Base-by-base conservation (phyloP, 1,140 invertebrate genomes). In the Cotesia chilonis region DNA sequence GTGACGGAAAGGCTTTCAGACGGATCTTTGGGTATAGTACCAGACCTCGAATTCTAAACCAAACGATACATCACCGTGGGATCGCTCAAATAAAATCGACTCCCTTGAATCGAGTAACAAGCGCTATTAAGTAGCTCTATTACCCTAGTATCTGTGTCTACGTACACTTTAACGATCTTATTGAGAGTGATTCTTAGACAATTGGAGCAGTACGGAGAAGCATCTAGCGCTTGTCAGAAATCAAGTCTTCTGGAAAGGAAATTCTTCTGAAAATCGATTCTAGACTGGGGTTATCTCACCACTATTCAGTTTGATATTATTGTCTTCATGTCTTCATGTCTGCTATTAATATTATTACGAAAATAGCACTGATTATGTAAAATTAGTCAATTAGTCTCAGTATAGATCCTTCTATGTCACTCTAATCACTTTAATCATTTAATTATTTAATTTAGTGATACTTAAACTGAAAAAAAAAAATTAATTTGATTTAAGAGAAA, bases 1-100 rank as follows among this genome's bases (percentile, higher is more conserved):
- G 60, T 63, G 36, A 63, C 41, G 60, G 37, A 12, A 36, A 63
- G 63, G 47, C 63, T 14, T 65, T 10, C 37, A 65, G 20, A 51
- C 10, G 12, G 63, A 20, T 51, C 2, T 36, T 38, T 12, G 0
- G 37, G 9, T 63, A 36, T 12, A 28, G 37, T 7, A 12, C 28
- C 60, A 63, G 10, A 20, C 14, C 4, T 4, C 14, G 63, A 65
- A 65, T 65, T 65, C 63, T 65, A 47, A 65, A 65, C 63, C 37
- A 6, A 10, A 17, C 41, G 12, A 65, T 65, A 65, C 63, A 65
- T 65, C 41, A 65, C 63, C 14, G 17, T 20, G 51, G 17, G 6
- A 12, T 65, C 61, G 17, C 38, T 65, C 41, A 14, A 20, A n/a
- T 20, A 51, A 51, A 41, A 51, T 65, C 51, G 14, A 65, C 14